phyloP scores from a whole-genome alignment of 2,113 vertebrate genomes.

The Himantopus leucocephalus region DNA sequence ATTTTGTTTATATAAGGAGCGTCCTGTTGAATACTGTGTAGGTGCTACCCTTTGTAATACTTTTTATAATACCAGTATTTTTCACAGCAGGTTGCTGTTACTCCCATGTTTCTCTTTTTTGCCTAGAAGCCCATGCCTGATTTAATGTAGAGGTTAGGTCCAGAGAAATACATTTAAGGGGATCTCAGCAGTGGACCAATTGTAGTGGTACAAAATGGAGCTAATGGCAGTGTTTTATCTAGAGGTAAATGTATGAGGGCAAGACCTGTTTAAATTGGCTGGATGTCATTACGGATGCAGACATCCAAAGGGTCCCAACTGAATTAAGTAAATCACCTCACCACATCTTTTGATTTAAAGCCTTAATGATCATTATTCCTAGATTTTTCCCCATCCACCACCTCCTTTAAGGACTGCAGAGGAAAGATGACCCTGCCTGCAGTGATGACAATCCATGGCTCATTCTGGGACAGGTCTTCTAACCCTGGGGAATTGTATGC shows the following conservation, averaged over 20 bases:
- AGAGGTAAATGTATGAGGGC: not conserved
- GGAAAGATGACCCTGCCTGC: not conserved
- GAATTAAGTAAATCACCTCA: not conserved
- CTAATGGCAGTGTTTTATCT: fast-evolving
- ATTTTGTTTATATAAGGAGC: not conserved
- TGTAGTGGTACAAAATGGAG: not conserved
- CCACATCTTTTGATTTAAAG: not conserved
- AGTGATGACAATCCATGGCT: not conserved
- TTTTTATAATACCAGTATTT: not conserved
- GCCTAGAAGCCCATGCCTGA: not conserved
- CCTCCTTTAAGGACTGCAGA: not conserved
- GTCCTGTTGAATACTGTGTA: not conserved
- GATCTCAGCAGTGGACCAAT: not conserved
- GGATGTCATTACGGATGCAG: not conserved
- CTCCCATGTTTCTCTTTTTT: not conserved
- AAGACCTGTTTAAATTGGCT: not conserved
- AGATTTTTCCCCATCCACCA: not conserved
- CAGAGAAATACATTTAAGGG: not conserved
- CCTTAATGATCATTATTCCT: not conserved
- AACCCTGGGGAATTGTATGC: not conserved
- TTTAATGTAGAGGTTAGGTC: not conserved
- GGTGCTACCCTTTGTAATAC: not conserved
- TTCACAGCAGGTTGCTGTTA: not conserved
- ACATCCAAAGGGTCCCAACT: not conserved
- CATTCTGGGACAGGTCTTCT: not conserved